phyloP scores from a whole-genome alignment of 1,140 invertebrate species.

The Lordiphosa collinella region DNA sequence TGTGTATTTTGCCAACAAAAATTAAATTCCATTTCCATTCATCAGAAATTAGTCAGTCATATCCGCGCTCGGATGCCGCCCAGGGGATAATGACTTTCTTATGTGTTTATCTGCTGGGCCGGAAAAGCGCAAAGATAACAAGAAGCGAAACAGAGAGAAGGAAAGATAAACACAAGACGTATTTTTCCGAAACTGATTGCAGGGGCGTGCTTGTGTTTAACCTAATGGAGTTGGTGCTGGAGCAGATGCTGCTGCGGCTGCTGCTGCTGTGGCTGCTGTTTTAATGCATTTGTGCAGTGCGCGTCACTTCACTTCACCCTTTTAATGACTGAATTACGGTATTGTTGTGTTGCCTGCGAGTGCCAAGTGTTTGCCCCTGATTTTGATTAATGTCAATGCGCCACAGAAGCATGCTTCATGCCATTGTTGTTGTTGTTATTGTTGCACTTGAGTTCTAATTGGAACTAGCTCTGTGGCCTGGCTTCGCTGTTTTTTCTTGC shows the following conservation, averaged over 20 bases:
- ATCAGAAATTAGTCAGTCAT: conserved; percentile 9
- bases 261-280: conserved; percentile 19
- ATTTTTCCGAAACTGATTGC: conserved; percentile 34
- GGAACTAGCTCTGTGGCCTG: conserved; percentile 20
- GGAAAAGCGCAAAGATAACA: conserved; percentile 68
- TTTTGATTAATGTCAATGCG: conserved; percentile 48
- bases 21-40: background rate
- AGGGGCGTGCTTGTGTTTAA: conserved; percentile 63
- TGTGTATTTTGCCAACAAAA: no score
- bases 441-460: conserved; percentile 52
- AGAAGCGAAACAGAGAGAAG: conserved; percentile 1
- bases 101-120: conserved; percentile 61
- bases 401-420: conserved; percentile 17
- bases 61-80: conserved; percentile 9
- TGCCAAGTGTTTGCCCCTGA: conserved; percentile 39
- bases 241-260: conserved; percentile 29
- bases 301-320: conserved; percentile 42
- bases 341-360: conserved; percentile 6
- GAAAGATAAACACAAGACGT: conserved; percentile 27
- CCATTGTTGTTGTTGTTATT: conserved; percentile 24
- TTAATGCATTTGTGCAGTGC: conserved; percentile 60
- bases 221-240: conserved; percentile 43
- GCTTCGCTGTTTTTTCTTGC: conserved; percentile 13
- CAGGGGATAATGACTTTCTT: conserved; percentile 37
- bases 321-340: conserved; percentile 65